Evolutionary conservation across 2,797 vertebrate genomes (phyloP).

Genomic region (Anableps anableps): DNA sequence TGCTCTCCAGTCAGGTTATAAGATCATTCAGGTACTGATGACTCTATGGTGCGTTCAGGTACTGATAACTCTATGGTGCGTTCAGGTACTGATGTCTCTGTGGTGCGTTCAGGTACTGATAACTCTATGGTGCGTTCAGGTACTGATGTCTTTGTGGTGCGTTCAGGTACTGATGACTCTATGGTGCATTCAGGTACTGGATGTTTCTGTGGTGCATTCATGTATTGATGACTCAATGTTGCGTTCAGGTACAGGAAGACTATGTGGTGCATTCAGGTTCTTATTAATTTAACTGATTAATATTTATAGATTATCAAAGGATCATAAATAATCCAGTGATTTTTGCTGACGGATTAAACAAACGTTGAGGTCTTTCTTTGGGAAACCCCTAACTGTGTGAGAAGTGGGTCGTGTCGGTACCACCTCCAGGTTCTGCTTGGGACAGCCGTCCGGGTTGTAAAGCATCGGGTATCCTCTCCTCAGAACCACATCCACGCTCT

Average conservation of each 20-base stretch:
- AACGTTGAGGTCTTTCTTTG: neutral
- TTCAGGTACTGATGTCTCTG: no score
- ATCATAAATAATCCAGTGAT: neutral
- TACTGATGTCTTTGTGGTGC: no score
- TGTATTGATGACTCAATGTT: no score
- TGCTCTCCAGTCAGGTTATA: no score
- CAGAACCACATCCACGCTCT: conserved; percentile 83
- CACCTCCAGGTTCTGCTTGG: conserved; percentile 72
- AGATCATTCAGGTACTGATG: no score
- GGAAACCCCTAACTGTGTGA: neutral
- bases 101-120: no score
- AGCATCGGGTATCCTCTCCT: conserved; percentile 85
- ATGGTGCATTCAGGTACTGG: no score
- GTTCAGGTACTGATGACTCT: no score
- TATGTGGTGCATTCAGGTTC: neutral
- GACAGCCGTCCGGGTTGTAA: conserved; percentile 82
- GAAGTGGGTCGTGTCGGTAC: neutral
- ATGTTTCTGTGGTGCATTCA: no score
- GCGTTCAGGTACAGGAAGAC: neutral
- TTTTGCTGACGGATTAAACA: neutral
- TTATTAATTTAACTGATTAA: neutral
- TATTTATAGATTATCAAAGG: neutral
- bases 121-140: no score
- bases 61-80: no score
- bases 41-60: no score